Base-by-base conservation (phyloP, 2,113 vertebrate species). In the Geococcyx californianus region DNA sequence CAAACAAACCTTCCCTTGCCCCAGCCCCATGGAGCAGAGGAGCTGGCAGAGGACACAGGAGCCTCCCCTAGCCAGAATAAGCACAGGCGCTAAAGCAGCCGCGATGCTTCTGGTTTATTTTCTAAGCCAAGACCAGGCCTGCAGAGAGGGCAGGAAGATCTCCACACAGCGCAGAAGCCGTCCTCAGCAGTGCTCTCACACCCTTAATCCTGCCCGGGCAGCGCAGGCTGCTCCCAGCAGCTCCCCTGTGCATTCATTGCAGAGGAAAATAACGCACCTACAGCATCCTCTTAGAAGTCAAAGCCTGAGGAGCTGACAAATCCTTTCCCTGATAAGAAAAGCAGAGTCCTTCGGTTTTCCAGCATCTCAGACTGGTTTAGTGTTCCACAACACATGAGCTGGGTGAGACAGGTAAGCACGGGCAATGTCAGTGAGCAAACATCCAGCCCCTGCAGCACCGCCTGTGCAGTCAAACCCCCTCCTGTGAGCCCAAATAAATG, bases 141-240 rank as follows among this genome's bases (percentile, higher is more conserved):
- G 55, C 4, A 0, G 69, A 51, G 45, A 95, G 49, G 90, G 70
- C 75, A 79, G 73, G 54, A 73, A 54, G 60, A 31, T 85, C 63
- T 81, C 56, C 7, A 11, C 67, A 44, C 14, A 6, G 67, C 0
- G 0, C 67, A 31, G 58, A 26, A 62, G 24, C 54, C 10, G 0
- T 56, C 77, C 87, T 51, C 83, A 52, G 79, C 54, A n/a, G 62
- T 23, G n/a, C 59, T 84, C 59, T 54, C 3, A 5, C 77, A 84
- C 81, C 84, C 69, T 52, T 87, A 81, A 87, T 89, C 88, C 83
- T 87, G 66, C 82, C 86, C 79, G 82, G 81, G 73, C 75, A 40
- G 75, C 9, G 1, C 75, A 63, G 70, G 40, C 89, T 91, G 91
- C 89, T 87, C 64, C 77, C 77, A 55, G 69, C 77, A 84, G 72